These are phyloP conservation scores for Agrochola lychnidis DNA, from an alignment of 2,888 invertebrate genomes.

Conservation along the genomic window DNA sequence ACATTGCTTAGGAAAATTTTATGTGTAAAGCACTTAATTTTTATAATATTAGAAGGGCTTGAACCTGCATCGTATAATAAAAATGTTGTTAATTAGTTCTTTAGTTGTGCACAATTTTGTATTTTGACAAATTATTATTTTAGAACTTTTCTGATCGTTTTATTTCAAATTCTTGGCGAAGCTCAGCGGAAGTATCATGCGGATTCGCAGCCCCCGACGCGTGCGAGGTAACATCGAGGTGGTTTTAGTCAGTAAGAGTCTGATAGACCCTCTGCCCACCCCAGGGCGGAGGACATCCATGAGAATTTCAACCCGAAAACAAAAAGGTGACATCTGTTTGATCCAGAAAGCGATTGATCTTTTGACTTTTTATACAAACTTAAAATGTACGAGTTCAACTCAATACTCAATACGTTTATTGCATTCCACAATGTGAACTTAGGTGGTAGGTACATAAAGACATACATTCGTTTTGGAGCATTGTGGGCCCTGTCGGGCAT, in stretches of 20 bases:
- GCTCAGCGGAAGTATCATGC: too few relatives aligned
- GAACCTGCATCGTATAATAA: not conserved
- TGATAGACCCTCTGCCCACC: too few relatives aligned
- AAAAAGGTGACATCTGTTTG: not conserved
- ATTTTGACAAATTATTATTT: not conserved
- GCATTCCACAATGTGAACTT: too few relatives aligned
- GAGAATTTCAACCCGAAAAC: too few relatives aligned
- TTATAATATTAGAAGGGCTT: not conserved
- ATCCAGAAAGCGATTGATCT: not conserved
- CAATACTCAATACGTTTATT: too few relatives aligned
- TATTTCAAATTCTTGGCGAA: conserved; percentile 2
- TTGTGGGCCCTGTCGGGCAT: too few relatives aligned
- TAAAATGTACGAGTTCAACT: not conserved
- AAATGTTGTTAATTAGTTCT: not conserved
- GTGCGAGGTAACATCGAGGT: too few relatives aligned
- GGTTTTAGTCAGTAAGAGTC: too few relatives aligned
- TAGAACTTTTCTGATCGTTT: conserved; percentile 17
- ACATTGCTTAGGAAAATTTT: not conserved
- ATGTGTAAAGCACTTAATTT: not conserved
- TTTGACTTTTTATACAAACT: not conserved
- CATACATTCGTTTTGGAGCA: too few relatives aligned
- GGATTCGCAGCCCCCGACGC: too few relatives aligned
- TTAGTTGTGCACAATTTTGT: conserved; percentile 3
- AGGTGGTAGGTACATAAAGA: too few relatives aligned
- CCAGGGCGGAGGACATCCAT: too few relatives aligned